Base-by-base conservation (phyloP, 2,113 vertebrate genomes). In the Sphyrna mokarran region DNA sequence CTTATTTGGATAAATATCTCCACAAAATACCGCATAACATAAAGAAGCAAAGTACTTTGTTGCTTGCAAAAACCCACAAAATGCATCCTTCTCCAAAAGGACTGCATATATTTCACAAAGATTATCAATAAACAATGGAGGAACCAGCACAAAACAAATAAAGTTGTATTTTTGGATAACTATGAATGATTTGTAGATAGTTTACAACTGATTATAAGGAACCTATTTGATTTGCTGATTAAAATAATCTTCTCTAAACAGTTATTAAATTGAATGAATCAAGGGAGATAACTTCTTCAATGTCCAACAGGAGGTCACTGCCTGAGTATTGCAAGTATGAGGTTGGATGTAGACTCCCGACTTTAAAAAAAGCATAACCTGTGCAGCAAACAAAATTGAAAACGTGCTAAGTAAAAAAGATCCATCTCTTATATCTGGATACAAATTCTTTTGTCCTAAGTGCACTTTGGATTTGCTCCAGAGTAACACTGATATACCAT, bases 401-500 rank as follows among this genome's bases (percentile, higher is more conserved):
- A 9, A 33, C 11, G 16, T 90, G 23, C 37, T 72, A 95, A 95
- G 54, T 76, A 95, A 95, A 72, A 72, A 95, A 95, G 20, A 72
- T 95, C 43, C 68, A 76, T 95, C 14, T 23, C 20, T 69, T 69
- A 72, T 54, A 33, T 54, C 69, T 23, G 69, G 69, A 72, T 14
- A 54, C 23, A 95, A 95, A 95, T 69, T 69, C 40, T 69, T 72
- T 48, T 43, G 69, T 95, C 69, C 69, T 48, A 69, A 95, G 68
- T 54, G 40, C 10, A 16, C 40, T 95, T 72, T 72, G 94, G 1
- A 29, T 48, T 95, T 95, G 68, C 69, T 72, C 40, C 68, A 95
- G 68, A 70, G 94, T 70, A 95, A 72, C 68, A 72, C 89, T 66
- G 89, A 72, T 72, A 76, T 54, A 54, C 43, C 69, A 95, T 76